These are phyloP conservation scores for Branchinecta lynchi DNA, from an alignment of 1,140 invertebrate species.

Conservation along the genomic window DNA sequence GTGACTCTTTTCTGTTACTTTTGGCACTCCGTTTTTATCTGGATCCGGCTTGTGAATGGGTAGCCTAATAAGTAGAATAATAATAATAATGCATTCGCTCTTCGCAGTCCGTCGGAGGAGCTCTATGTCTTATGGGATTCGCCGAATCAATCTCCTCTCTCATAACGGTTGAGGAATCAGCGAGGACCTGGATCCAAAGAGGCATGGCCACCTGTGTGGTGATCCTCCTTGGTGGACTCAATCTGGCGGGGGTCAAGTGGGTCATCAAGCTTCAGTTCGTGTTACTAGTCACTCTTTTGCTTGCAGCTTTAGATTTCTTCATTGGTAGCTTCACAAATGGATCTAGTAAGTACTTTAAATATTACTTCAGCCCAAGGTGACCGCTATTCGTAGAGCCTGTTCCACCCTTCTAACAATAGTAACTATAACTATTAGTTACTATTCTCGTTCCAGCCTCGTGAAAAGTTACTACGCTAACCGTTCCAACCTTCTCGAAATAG, in stretches of 20 bases:
- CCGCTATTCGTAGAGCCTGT: background rate
- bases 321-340: constrained; percentile 63
- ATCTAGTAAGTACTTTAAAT: background rate
- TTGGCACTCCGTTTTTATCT: too few species aligned
- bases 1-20: background rate
- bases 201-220: constrained; percentile 65
- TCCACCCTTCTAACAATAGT: too few species aligned
- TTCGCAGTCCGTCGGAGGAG: constrained; percentile 77
- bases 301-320: constrained; percentile 73
- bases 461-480: too few species aligned
- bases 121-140: constrained; percentile 84
- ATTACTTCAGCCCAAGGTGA: constrained; percentile 15
- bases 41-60: too few species aligned
- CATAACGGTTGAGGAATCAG: constrained; percentile 44
- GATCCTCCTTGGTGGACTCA: constrained; percentile 63
- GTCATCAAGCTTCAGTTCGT: constrained; percentile 80
- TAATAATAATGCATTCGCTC: constrained; percentile 20
- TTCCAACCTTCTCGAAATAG: too few species aligned
- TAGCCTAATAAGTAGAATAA: too few species aligned
- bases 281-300: constrained; percentile 58
- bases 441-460: too few species aligned
- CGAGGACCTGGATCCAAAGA: constrained; percentile 52
- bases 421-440: too few species aligned
- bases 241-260: constrained; percentile 83
- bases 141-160: constrained; percentile 83